Evolutionary conservation across 2,888 invertebrate genomes (phyloP), one percentile per base, ranked within the genome.

Genomic region (Masnerella sp.): DNA sequence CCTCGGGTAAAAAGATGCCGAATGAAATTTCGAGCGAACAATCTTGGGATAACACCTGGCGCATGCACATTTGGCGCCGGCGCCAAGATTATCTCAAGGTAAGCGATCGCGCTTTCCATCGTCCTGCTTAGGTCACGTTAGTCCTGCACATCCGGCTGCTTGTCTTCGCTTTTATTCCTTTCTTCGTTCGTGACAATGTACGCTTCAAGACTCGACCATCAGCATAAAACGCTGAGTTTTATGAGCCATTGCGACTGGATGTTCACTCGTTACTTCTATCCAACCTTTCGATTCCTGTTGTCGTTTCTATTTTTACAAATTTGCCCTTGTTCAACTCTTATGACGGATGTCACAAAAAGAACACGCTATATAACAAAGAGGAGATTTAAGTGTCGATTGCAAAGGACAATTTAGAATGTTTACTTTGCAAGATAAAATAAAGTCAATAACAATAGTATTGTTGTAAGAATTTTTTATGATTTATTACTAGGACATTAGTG

Each of bases 151-250:
- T 61, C 45, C 68, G 52, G 38, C 59, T 61, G 54, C 69, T 69
- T 59, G 69, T 69, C 61, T 69, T 61, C 54, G 22, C 61, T 69
- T 73, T 40, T 71, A 43, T 73, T 61, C 68, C 74, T 77, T 75
- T 67, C 73, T 74, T 64, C 49, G 56, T 74, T 78, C 79, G 78
- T 80, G 81, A 80, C 81, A 81, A 83, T 82, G 81, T 81, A 80
- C 75, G 51, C 36, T 56, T 54, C 78, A 67, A 79, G 78, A 80
- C 80, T 77, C 74, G 68, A 76, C 83, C 84, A 85, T 86, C 85
- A 86, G 85, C 85, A 84, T 86, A 86, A 86, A 86, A 84, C 80
- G 84, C 77, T 81, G 78, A 77, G 82, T 82, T 86, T 86, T 86
- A 86, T 82, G 85, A 84, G 80, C 82, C 83, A 83, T 86, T 81